Evolutionary conservation across 2,888 invertebrate species (phyloP).

Genomic region (Slavum lentiscoides): DNA sequence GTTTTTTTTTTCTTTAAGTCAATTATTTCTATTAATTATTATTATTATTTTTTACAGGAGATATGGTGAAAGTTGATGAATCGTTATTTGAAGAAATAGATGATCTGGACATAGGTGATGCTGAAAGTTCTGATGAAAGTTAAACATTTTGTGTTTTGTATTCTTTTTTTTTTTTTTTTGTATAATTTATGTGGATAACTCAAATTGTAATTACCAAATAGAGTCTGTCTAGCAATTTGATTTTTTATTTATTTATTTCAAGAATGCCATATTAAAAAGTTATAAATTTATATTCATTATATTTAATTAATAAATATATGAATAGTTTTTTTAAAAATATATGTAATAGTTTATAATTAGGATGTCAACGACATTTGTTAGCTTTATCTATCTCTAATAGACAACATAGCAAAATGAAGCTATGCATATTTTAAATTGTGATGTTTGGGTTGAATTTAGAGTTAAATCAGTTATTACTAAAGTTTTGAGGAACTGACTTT

Average conservation of each 20-base stretch:
- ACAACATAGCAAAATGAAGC: too few relatives aligned
- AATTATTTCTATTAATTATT: not conserved
- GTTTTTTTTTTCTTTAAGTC: not conserved
- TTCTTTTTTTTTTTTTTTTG: not conserved
- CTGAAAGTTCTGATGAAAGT: slow-evolving; percentile 65
- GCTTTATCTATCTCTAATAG: too few relatives aligned
- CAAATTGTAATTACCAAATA: slow-evolving; percentile 24
- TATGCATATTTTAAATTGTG: too few relatives aligned
- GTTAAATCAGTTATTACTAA: too few relatives aligned
- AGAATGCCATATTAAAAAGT: not conserved
- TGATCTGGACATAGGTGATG: slow-evolving; percentile 69
- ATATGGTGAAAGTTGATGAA: slow-evolving; percentile 89
- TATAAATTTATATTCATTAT: too few relatives aligned
- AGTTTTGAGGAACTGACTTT: not conserved
- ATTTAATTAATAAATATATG: too few relatives aligned
- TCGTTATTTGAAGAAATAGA: slow-evolving; percentile 88
- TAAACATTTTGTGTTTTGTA: not conserved
- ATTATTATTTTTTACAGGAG: slow-evolving; percentile 59
- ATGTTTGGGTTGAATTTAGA: too few relatives aligned
- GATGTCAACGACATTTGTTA: too few relatives aligned
- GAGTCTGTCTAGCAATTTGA: not conserved
- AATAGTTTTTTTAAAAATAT: too few relatives aligned
- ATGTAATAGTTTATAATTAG: too few relatives aligned
- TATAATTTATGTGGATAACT: slow-evolving; percentile 7
- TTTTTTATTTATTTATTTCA: slow-evolving; percentile 4